phyloP scores from a whole-genome alignment of 2,888 invertebrate genomes.

The Ferrisia virgata region DNA sequence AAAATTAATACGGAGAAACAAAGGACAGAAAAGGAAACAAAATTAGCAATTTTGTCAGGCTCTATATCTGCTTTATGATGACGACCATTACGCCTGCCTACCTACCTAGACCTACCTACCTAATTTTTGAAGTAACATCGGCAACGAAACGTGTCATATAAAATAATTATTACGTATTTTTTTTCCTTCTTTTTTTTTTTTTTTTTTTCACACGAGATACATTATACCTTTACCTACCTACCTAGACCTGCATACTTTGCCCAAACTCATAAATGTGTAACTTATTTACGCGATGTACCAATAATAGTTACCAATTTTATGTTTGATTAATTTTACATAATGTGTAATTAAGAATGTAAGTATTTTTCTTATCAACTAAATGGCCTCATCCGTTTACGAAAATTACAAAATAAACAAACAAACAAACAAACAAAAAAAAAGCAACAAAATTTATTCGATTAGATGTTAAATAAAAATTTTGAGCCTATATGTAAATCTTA shows the following conservation, averaged over 20 bases:
- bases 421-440: too few species aligned
- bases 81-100: not conserved
- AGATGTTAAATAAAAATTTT: too few species aligned
- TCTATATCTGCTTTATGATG: too few species aligned
- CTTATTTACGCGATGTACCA: conserved; percentile 29
- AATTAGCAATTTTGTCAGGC: too few species aligned
- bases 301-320: conserved; percentile 44
- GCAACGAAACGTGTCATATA: not conserved
- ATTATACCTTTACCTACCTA: not conserved
- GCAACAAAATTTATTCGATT: too few species aligned
- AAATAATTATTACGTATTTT: not conserved
- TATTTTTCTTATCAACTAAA: not conserved
- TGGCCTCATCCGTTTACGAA: not conserved
- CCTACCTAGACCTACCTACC: not conserved
- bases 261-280: not conserved
- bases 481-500: too few species aligned
- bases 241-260: not conserved
- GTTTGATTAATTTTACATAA: conserved; percentile 28
- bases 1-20: too few species aligned
- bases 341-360: not conserved
- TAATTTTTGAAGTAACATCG: not conserved
- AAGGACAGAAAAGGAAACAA: too few species aligned
- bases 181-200: not conserved
- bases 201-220: not conserved
- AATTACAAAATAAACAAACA: not conserved